Conservation (phyloP, 2,888 invertebrate genomes). For the Eucera pruinosa region DNA sequence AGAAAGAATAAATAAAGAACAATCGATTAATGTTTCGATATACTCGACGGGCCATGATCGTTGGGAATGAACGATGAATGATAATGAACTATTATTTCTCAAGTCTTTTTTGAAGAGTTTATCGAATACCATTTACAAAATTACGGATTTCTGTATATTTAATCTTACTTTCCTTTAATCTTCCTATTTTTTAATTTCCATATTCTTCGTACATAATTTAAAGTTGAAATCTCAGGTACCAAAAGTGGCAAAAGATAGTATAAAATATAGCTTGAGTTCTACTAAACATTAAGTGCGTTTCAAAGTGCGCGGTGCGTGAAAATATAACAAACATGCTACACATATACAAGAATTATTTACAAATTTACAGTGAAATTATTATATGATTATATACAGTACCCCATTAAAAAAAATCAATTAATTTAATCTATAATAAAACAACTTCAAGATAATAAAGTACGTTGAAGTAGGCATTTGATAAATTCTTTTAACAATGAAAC, state of each 20-base stretch:
- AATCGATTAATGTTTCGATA: constrained; percentile 26
- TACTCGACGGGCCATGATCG: constrained; percentile 11
- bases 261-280: background rate
- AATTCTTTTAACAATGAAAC: constrained; percentile 29
- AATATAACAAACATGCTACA: constrained; percentile 60
- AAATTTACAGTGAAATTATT: constrained; percentile 58
- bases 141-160: constrained; percentile 2
- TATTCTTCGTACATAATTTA: background rate
- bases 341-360: constrained; percentile 65
- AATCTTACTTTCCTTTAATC: background rate
- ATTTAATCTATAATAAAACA: constrained; percentile 51
- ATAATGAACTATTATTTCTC: constrained; percentile 19
- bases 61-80: constrained; percentile 18
- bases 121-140: constrained; percentile 48
- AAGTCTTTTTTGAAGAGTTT: constrained; percentile 42
- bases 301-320: constrained; percentile 62
- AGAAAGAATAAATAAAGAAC: background rate
- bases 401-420: constrained; percentile 56
- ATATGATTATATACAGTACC: constrained; percentile 61
- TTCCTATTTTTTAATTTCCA: background rate
- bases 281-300: constrained; percentile 40
- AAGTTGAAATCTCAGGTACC: background rate
- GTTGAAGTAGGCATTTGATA: constrained; percentile 51
- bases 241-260: background rate
- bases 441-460: background rate